A percentile compares a stretch with the other conserved stretches of the same genome.
Conservation (phyloP, 1,140 invertebrate species). For the Carposina sasakii region DNA sequence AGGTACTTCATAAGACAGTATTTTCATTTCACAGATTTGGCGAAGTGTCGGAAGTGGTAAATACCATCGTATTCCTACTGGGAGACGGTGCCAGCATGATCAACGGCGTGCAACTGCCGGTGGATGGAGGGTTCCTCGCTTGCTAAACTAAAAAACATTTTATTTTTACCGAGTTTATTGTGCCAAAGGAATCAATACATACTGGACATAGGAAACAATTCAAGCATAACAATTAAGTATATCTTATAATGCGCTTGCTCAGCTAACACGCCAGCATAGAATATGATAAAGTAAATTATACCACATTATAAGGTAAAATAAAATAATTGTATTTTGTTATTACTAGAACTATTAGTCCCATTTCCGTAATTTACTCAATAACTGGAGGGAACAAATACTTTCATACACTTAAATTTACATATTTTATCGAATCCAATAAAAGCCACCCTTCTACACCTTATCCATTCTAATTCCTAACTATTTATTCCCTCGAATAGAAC, state of each 20-base stretch:
- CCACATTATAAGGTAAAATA: constrained; percentile 40
- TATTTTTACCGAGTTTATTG: constrained; percentile 67
- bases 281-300: constrained; percentile 37
- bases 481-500: constrained; percentile 37
- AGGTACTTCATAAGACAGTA: neutral
- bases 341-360: constrained; percentile 27
- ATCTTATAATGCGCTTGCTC: constrained; percentile 53
- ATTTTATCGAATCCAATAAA: constrained; percentile 49
- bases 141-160: constrained; percentile 32
- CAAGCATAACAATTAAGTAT: constrained; percentile 67
- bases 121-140: constrained; percentile 85
- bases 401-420: constrained; percentile 40
- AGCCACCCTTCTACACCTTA: constrained; percentile 39
- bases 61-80: constrained; percentile 85
- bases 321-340: constrained; percentile 18
- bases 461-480: constrained; percentile 35
- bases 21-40: constrained; percentile 69
- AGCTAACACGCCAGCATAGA: constrained; percentile 48
- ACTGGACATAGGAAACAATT: constrained; percentile 68
- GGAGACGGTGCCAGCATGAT: constrained; percentile 89
- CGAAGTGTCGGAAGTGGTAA: constrained; percentile 88
- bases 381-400: constrained; percentile 47
- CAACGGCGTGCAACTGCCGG: constrained; percentile 81
- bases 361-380: constrained; percentile 32
- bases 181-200: constrained; percentile 70